These are phyloP conservation scores for Chelonia mydas DNA, from an alignment of 2,797 vertebrate species.

Conservation along the genomic window DNA sequence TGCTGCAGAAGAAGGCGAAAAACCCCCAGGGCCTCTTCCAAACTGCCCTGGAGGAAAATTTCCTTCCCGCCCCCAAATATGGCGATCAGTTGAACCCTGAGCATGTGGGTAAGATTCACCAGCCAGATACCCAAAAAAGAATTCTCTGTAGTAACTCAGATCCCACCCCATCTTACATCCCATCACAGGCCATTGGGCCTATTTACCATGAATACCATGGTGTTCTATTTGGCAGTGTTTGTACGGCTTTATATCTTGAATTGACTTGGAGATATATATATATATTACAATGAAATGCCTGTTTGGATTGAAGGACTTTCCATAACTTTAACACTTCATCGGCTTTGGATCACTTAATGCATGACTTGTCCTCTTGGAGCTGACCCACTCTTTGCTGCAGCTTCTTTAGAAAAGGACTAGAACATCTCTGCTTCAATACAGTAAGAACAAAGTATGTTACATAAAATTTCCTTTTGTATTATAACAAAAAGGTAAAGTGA, in stretches of 20 bases:
- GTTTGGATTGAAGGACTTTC: not conserved
- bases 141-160: no score
- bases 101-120: no score
- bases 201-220: no score
- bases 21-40: no score
- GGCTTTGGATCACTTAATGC: not conserved
- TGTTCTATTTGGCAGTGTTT: not conserved
- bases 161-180: no score
- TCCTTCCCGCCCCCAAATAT: no score
- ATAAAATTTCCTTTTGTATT: conserved; percentile 34
- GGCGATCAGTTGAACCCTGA: no score
- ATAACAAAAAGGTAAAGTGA: conserved; percentile 11
- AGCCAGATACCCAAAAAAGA: no score
- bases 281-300: not conserved
- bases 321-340: not conserved
- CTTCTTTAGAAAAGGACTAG: conserved; percentile 35
- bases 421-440: conserved; percentile 56
- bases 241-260: not conserved
- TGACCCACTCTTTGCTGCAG: conserved; percentile 34
- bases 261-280: not conserved
- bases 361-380: conserved; percentile 44
- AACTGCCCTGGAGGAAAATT: no score
- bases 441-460: conserved; percentile 51
- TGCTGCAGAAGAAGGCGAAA: no score
- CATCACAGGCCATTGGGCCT: no score